Percentiles rank a stretch among this genome's conserved stretches.
These are phyloP conservation scores for Bergia sp. DNA, from an alignment of 92 coral and sea anemone species.

Conservation along the genomic window DNA sequence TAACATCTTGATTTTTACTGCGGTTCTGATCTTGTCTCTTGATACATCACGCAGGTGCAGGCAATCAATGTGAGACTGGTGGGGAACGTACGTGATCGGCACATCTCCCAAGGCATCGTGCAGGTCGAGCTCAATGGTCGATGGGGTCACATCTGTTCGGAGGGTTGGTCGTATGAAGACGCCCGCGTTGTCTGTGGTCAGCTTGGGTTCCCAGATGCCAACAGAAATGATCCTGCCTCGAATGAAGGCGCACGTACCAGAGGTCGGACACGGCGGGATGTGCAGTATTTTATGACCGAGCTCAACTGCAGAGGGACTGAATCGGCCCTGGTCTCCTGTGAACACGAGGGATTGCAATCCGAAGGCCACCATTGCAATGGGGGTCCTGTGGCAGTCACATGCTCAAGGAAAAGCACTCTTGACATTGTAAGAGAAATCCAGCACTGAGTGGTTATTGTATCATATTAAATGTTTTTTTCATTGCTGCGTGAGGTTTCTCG, in stretches of 20 bases:
- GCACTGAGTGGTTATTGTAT: neutral
- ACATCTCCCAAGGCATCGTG: constrained; percentile 77
- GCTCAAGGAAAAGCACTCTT: constrained; percentile 41
- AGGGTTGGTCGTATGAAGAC: constrained; percentile 71
- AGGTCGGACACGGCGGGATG: constrained; percentile 33
- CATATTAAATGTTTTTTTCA: too few relatives aligned
- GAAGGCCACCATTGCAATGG: constrained; percentile 58
- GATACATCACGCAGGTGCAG: constrained; percentile 42
- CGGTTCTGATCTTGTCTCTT: neutral
- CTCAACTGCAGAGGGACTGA: constrained; percentile 79
- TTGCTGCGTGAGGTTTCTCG: too few relatives aligned
- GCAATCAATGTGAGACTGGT: constrained; percentile 62
- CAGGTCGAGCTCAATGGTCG: constrained; percentile 63
- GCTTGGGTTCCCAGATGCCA: constrained; percentile 80
- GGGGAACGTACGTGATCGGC: constrained; percentile 73
- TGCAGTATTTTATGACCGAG: constrained; percentile 60
- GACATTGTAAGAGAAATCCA: neutral
- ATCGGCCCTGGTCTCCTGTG: constrained; percentile 86
- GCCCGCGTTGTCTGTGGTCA: constrained; percentile 90
- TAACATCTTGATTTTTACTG: neutral
- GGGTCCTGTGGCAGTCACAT: constrained; percentile 63
- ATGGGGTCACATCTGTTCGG: constrained; percentile 81
- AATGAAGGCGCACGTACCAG: neutral
- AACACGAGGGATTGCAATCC: constrained; percentile 69
- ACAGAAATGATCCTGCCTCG: neutral